phyloP scores from a whole-genome alignment of 1,140 invertebrate genomes.

The Drosophila navojoa region DNA sequence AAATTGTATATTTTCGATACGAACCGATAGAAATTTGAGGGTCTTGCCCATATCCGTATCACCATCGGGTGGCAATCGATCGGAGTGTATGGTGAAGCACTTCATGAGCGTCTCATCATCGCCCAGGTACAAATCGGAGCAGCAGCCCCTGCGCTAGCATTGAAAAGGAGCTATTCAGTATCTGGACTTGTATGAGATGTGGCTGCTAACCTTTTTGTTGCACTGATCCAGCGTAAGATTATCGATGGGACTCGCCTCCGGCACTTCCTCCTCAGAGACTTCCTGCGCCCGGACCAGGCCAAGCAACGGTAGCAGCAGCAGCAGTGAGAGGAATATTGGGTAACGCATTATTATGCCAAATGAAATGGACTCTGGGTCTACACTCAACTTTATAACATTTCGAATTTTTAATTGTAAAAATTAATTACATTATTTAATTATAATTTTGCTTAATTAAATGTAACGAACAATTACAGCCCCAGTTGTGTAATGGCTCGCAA shows the following conservation, averaged over 20 bases:
- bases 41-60: constrained; percentile 42
- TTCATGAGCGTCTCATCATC: constrained; percentile 46
- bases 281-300: constrained; percentile 29
- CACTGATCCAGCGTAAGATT: constrained; percentile 36
- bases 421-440: neutral
- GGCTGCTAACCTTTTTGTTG: constrained; percentile 31
- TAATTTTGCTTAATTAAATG: constrained; percentile 54
- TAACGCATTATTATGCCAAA: constrained; percentile 37
- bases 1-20: neutral
- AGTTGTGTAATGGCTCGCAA: constrained; percentile 35
- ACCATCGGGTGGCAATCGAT: constrained; percentile 38
- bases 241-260: neutral
- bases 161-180: neutral
- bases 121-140: constrained; percentile 45
- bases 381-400: constrained; percentile 49
- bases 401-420: neutral
- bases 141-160: constrained; percentile 54
- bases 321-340: neutral
- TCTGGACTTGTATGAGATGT: neutral
- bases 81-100: constrained; percentile 56
- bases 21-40: constrained; percentile 59
- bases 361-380: constrained; percentile 3
- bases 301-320: constrained; percentile 9
- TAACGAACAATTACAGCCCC: constrained; percentile 36
- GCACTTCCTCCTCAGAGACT: constrained; percentile 6